phyloP scores from a whole-genome alignment of 2,888 invertebrate genomes.

The Apodemia zela region DNA sequence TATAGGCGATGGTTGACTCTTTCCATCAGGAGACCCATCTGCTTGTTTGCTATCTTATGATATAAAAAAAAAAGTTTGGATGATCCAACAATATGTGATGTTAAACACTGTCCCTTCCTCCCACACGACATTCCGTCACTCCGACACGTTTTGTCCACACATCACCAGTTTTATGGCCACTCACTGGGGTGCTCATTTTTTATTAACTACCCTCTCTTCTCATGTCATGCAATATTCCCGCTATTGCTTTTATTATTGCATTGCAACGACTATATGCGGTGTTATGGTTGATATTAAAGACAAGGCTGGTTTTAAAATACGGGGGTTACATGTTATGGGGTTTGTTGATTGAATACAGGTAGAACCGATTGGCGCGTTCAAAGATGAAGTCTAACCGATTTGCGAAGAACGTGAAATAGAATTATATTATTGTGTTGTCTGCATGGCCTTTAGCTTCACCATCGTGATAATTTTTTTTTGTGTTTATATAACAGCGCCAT shows the following conservation, averaged over 20 bases:
- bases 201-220: constrained; percentile 10
- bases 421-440: too few species aligned
- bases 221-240: not conserved
- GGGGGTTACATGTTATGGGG: not conserved
- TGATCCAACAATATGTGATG: not conserved
- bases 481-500: too few species aligned
- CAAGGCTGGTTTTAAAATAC: not conserved
- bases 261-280: not conserved
- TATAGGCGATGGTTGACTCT: too few species aligned
- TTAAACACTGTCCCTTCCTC: not conserved
- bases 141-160: not conserved
- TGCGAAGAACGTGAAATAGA: too few species aligned
- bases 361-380: not conserved
- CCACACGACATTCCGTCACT: not conserved
- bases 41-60: too few species aligned
- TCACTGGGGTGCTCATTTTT: not conserved
- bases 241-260: constrained; percentile 8
- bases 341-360: not conserved
- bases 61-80: too few species aligned
- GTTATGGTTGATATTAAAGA: not conserved
- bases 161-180: constrained; percentile 8
- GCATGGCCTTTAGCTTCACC: too few species aligned
- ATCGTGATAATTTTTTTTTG: too few species aligned
- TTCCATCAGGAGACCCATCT: too few species aligned
- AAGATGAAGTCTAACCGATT: too few species aligned